Conservation (phyloP, 2,797 vertebrate genomes). For the Microctenopoma lineatum region DNA sequence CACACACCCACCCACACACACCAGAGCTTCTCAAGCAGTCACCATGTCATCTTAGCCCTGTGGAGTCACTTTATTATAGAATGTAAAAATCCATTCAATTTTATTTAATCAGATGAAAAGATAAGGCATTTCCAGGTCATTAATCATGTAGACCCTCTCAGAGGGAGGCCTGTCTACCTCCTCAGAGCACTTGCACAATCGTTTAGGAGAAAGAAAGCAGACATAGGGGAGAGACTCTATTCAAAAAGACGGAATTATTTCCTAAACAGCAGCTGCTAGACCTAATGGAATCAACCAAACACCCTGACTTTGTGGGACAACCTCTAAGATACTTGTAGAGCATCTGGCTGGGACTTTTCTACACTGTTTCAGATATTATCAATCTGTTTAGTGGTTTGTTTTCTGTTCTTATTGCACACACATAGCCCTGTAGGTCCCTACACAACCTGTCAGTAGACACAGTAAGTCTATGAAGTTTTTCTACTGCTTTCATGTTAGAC, state of each 20-base stretch:
- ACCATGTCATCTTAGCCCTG: conserved; percentile 86
- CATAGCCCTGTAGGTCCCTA: too few relatives aligned
- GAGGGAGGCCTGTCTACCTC: conserved; percentile 86
- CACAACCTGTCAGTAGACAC: too few relatives aligned
- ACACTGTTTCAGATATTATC: conserved; percentile 1
- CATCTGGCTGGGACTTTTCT: conserved; percentile 8
- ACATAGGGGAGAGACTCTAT: conserved; percentile 74
- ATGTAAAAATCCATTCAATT: conserved; percentile 96
- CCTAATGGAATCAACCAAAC: conserved; percentile 71
- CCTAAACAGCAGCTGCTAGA: conserved; percentile 9
- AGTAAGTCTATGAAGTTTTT: too few relatives aligned
- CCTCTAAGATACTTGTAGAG: conserved; percentile 15
- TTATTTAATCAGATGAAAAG: conserved; percentile 98
- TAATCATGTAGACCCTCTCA: conserved; percentile 90
- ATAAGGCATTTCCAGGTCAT: conserved; percentile 95
- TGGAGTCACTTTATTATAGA: conserved; percentile 95
- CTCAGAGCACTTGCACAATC: conserved; percentile 27
- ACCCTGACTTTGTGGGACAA: conserved; percentile 22
- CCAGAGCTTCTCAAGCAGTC: conserved; percentile 83
- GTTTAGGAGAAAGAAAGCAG: conserved; percentile 26
- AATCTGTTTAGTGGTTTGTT: neutral
- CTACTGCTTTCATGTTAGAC: too few relatives aligned
- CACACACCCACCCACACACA: conserved; percentile 15
- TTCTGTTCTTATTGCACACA: too few relatives aligned
- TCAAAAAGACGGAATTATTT: conserved; percentile 68